Base-by-base conservation (phyloP, 2,113 vertebrate species). In the Podilymbus podiceps region DNA sequence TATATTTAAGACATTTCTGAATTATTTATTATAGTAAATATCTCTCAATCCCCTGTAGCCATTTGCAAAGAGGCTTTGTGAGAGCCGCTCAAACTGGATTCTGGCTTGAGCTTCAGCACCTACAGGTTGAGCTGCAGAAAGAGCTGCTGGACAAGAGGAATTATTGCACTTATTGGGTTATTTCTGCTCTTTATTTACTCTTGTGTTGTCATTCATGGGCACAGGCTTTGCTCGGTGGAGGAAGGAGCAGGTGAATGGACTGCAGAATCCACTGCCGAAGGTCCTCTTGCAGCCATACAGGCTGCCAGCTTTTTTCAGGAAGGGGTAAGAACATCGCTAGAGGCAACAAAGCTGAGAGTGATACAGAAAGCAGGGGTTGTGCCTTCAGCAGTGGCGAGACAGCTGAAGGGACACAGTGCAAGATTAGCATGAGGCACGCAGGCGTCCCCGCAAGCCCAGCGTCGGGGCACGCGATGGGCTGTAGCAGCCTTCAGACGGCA, bases 151-250 rank as follows among this genome's bases (percentile, higher is more conserved):
- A 10, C 13, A 42, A 60, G 42, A 63, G 31, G 31, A 78, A 17
- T 38, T 19, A 12, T 12, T 78, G 58, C 33, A 33, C 38, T 92
- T n/a, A 52, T 44, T 74, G 35, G 5, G 19, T 15, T 64, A 28
- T 31, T 94, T 75, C 84, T 60, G 79, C 2, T 63, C 33, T 89
- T 67, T 47, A 16, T 81, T 85, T 68, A 18, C 38, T 67, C 62
- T 15, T 74, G 9, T 79, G 53, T 25, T 81, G 60, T 30, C 52
- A 5, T 16, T 59, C 33, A 8, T 1, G 89, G 55, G 73, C 38
- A 30, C 94, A 97, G 96, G 87, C 21, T 47, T 96, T 83, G 56
- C 82, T 31, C 56, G 63, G 73, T 95, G 96, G 95, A 94, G 33
- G 93, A 96, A 96, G 69, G 89, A 96, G 49, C 89, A 95, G 87